These are phyloP conservation scores for Phylloscopus trochiloides DNA, from an alignment of 2,113 vertebrate genomes.

Conservation along the genomic window DNA sequence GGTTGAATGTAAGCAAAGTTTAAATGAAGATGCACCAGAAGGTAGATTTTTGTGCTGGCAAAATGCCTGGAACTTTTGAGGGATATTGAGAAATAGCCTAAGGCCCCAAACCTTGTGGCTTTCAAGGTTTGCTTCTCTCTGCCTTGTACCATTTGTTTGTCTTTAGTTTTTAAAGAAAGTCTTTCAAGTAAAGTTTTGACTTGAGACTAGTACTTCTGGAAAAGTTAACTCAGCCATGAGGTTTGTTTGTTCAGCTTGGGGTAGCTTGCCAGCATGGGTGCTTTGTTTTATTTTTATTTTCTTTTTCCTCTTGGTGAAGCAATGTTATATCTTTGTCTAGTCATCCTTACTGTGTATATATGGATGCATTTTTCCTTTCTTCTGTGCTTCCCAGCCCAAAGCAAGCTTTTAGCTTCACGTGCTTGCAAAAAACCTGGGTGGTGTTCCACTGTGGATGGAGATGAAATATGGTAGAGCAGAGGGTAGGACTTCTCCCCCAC, in stretches of 20 bases:
- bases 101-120: constrained; percentile 46
- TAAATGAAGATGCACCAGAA: constrained; percentile 22
- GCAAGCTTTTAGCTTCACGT: not conserved
- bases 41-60: constrained; percentile 35
- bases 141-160: not conserved
- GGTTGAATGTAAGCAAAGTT: not conserved
- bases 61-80: constrained; percentile 54
- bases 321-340: not conserved
- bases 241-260: not conserved
- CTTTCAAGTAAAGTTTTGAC: constrained; percentile 6
- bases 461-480: not conserved
- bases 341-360: not conserved
- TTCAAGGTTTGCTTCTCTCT: constrained; percentile 50
- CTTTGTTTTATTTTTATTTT: not conserved
- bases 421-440: fast-evolving
- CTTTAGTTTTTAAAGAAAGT: not conserved
- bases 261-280: not conserved
- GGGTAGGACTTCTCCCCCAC: not conserved
- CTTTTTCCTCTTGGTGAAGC: not conserved
- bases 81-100: constrained; percentile 61
- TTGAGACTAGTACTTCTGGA: not conserved
- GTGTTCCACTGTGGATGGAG: fast-evolving
- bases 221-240: not conserved
- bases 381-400: not conserved
- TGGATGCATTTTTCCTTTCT: not conserved